Conservation (phyloP, 2,888 invertebrate species). For the Dorcus parallelipipedus region DNA sequence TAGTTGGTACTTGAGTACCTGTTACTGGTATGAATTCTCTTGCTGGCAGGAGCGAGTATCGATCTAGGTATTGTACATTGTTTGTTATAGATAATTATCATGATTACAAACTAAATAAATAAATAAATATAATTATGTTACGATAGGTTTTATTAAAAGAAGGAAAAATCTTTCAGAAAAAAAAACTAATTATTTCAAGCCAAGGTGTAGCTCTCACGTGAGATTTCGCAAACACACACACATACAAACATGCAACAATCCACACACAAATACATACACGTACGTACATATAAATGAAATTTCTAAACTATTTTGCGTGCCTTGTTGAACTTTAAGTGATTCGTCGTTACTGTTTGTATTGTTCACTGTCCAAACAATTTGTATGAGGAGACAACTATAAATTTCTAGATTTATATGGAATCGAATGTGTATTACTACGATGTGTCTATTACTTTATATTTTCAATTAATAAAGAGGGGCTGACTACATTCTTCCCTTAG, state of each 20-base stretch:
- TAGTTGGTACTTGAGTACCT: too few relatives aligned
- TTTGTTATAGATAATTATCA: slow-evolving; percentile 14
- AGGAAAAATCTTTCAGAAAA: background rate
- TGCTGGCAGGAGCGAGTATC: slow-evolving; percentile 23
- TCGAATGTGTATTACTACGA: slow-evolving; percentile 37
- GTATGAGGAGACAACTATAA: slow-evolving; percentile 35
- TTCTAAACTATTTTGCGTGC: slow-evolving; percentile 47
- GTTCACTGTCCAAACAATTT: slow-evolving; percentile 29
- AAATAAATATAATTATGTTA: slow-evolving; percentile 15
- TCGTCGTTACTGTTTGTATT: slow-evolving; percentile 29
- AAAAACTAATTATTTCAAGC: background rate
- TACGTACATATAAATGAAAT: slow-evolving; percentile 28
- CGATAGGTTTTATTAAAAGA: background rate
- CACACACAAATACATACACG: too few relatives aligned
- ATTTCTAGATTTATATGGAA: slow-evolving; percentile 47
- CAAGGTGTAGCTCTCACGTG: background rate
- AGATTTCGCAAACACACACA: background rate
- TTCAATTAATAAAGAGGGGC: slow-evolving; percentile 46
- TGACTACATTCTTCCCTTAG: slow-evolving; percentile 46
- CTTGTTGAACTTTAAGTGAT: slow-evolving; percentile 45
- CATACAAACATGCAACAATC: slow-evolving; percentile 10
- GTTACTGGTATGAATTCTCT: slow-evolving; percentile 13
- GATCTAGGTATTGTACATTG: slow-evolving; percentile 8
- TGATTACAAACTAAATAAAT: slow-evolving; percentile 11
- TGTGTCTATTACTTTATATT: slow-evolving; percentile 48